Conservation (phyloP, 2,113 vertebrate genomes). For the Dipodomys merriami region DNA sequence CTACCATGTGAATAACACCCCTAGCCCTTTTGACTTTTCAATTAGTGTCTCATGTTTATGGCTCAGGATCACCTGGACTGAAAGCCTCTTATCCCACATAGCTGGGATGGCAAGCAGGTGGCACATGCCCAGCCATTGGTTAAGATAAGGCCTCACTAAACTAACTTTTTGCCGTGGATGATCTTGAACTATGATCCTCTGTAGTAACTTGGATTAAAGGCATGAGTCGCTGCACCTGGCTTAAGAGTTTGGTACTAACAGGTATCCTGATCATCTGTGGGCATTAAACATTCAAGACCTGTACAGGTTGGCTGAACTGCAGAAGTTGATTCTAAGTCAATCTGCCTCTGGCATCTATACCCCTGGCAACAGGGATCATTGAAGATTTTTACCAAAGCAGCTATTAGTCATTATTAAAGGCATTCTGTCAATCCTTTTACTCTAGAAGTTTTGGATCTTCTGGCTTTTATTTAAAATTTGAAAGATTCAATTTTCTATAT, state of each 20-base stretch:
- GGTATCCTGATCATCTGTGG: not conserved
- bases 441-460: not conserved
- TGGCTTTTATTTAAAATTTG: constrained; percentile 43
- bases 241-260: too few relatives aligned
- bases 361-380: not conserved
- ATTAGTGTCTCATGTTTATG: too few relatives aligned
- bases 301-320: not conserved
- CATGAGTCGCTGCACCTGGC: too few relatives aligned
- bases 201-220: too few relatives aligned
- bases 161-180: too few relatives aligned
- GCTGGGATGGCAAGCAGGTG: too few relatives aligned
- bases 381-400: constrained; percentile 5
- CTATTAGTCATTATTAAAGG: not conserved
- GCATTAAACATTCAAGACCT: not conserved
- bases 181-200: too few relatives aligned
- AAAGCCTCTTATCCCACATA: too few relatives aligned
- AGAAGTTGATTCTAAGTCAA: constrained; percentile 5
- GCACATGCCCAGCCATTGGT: not conserved
- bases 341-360: not conserved
- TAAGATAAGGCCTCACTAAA: not conserved
- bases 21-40: too few relatives aligned
- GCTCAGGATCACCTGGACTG: too few relatives aligned
- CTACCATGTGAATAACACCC: too few relatives aligned
- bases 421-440: not conserved
- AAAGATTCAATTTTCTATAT: constrained; percentile 22